Evolutionary conservation across 1,140 invertebrate genomes (phyloP).

Genomic region (Drosophila grimshawi): DNA sequence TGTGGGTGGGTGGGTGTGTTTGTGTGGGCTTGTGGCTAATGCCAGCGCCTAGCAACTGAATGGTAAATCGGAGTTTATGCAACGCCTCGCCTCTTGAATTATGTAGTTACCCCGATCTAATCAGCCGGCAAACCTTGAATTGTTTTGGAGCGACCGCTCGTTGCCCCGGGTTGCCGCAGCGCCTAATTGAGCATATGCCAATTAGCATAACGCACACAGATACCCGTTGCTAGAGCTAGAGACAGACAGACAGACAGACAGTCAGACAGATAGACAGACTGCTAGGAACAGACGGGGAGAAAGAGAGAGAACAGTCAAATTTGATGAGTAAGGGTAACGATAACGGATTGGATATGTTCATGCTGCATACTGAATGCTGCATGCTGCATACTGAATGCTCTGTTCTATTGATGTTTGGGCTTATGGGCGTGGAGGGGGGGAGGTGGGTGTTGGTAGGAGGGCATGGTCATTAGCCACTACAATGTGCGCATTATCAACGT

Average conservation of each 20-base stretch:
- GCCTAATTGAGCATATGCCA: conserved; percentile 81
- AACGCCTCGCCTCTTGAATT: conserved; percentile 57
- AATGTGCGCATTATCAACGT: conserved; percentile 44
- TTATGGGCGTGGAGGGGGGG: too few species aligned
- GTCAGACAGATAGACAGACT: neutral
- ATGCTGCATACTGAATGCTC: neutral
- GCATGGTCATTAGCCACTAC: conserved; percentile 25
- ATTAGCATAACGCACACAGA: conserved; percentile 66
- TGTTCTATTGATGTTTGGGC: too few species aligned
- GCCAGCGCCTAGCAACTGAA: conserved; percentile 65
- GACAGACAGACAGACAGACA: neutral
- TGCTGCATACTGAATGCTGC: neutral
- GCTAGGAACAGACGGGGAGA: neutral
- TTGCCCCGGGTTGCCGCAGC: conserved; percentile 65
- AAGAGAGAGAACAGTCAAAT: neutral
- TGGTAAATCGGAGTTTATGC: conserved; percentile 34
- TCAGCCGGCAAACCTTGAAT: conserved; percentile 56
- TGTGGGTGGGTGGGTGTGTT: too few species aligned
- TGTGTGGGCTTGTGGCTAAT: conserved; percentile 43
- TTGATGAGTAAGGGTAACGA: neutral
- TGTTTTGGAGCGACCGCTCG: conserved; percentile 17
- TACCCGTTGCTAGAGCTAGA: neutral
- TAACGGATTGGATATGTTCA: neutral
- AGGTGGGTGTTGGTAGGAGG: neutral
- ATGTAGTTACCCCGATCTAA: conserved; percentile 75